These are phyloP conservation scores for Fregata magnificens DNA, from an alignment of 2,113 vertebrate species.

Conservation along the genomic window DNA sequence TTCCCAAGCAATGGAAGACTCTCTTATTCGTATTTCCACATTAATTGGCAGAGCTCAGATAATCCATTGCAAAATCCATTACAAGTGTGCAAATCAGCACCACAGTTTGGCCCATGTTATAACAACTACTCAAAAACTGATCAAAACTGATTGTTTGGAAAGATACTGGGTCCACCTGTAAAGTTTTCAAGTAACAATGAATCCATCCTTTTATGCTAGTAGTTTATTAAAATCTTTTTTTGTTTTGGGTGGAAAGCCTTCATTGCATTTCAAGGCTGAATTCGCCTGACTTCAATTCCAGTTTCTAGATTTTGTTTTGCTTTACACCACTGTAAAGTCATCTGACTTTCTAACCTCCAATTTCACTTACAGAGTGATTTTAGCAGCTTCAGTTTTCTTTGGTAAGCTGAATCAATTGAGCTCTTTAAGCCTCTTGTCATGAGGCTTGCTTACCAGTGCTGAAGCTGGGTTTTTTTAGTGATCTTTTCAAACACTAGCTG, in stretches of 20 bases:
- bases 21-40: neutral
- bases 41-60: neutral
- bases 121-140: neutral
- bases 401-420: neutral
- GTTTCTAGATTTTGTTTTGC: neutral
- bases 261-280: neutral
- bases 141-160: neutral
- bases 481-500: neutral
- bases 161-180: neutral
- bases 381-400: neutral
- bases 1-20: neutral
- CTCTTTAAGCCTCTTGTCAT: neutral
- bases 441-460: neutral
- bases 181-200: neutral
- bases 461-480: neutral
- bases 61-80: neutral
- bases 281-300: neutral
- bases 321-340: neutral
- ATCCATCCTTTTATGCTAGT: neutral
- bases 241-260: neutral
- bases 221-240: neutral
- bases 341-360: neutral
- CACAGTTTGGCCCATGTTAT: neutral
- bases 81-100: neutral
- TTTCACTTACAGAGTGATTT: neutral